Evolutionary conservation across 2,113 vertebrate genomes (phyloP).

Genomic region (Ia io): DNA sequence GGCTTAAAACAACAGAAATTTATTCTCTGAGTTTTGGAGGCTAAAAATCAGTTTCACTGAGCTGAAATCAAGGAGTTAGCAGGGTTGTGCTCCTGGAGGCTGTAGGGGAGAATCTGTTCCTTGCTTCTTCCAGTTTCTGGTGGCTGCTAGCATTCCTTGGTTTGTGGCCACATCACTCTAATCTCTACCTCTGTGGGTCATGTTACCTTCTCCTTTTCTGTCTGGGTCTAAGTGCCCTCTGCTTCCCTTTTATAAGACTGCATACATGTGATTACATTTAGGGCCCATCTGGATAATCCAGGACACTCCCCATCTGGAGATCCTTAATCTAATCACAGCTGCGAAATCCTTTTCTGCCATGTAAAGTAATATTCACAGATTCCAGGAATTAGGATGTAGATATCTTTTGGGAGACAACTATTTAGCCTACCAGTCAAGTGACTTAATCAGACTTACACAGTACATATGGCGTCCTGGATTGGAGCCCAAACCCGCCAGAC

Average conservation of each 20-base stretch:
- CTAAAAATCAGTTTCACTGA: not conserved
- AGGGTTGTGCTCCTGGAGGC: not conserved
- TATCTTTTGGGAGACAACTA: not conserved
- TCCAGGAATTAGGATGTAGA: not conserved
- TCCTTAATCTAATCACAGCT: not conserved
- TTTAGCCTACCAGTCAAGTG: not conserved
- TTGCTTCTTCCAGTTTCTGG: not conserved
- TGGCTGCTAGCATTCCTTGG: not conserved
- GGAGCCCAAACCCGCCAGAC: not conserved
- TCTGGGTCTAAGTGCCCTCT: not conserved
- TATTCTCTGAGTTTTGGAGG: constrained; percentile 24
- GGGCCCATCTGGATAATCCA: not conserved
- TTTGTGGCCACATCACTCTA: not conserved
- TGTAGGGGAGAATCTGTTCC: not conserved
- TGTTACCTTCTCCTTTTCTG: not conserved
- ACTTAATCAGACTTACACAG: constrained; percentile 8
- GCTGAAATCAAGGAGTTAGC: not conserved
- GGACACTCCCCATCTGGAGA: not conserved
- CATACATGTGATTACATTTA: not conserved
- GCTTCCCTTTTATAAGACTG: not conserved
- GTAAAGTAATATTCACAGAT: not conserved
- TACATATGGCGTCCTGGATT: not conserved
- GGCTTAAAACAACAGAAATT: constrained; percentile 12
- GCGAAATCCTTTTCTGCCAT: not conserved
- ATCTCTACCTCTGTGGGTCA: not conserved